Percentiles rank a stretch among this genome's conserved stretches.
These are phyloP conservation scores for Rhynchotus rufescens DNA, from an alignment of 2,797 vertebrate genomes.

Conservation along the genomic window DNA sequence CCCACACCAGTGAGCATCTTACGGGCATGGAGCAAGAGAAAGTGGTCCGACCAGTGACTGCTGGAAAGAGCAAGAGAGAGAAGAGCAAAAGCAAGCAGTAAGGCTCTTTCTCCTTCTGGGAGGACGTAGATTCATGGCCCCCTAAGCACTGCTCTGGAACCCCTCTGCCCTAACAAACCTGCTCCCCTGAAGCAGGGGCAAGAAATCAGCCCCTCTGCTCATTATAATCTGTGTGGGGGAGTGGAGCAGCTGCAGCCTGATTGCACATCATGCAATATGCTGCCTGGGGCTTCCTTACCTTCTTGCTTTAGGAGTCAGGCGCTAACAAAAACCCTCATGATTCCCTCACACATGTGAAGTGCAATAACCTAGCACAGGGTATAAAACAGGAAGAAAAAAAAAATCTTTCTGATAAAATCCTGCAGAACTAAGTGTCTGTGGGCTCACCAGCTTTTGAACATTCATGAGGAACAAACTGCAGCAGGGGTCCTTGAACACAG, in stretches of 20 bases:
- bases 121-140: no score
- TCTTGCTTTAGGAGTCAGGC: background rate
- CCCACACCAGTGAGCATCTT: background rate
- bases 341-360: background rate
- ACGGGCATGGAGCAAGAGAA: background rate
- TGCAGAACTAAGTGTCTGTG: background rate
- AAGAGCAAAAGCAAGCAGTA: rapidly evolving
- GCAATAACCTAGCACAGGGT: background rate
- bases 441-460: background rate
- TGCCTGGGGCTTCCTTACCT: background rate
- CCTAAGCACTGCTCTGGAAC: background rate
- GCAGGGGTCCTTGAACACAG: background rate
- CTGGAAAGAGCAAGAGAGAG: background rate
- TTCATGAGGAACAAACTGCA: background rate
- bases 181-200: background rate
- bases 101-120: background rate
- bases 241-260: background rate
- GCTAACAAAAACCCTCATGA: background rate
- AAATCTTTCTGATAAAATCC: background rate
- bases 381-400: background rate
- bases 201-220: background rate
- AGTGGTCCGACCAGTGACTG: background rate
- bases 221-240: background rate
- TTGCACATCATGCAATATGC: background rate
- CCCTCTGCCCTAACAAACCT: no score